phyloP scores from a whole-genome alignment of 2,797 vertebrate genomes.

The Zalophus californianus region DNA sequence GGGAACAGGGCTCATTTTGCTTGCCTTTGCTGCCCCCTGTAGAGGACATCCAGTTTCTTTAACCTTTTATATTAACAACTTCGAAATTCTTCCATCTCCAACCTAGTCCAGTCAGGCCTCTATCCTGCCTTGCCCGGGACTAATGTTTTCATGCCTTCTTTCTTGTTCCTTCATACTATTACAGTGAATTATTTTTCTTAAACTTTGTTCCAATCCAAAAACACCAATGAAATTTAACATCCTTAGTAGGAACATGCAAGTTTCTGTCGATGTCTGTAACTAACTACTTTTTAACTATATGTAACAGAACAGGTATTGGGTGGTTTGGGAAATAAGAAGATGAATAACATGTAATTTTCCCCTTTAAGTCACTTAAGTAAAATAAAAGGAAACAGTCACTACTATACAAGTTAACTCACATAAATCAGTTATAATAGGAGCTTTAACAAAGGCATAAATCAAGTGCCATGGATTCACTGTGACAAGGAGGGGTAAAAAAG shows the following conservation, averaged over 20 bases:
- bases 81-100: not conserved
- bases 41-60: not conserved
- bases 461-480: not conserved
- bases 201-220: not conserved
- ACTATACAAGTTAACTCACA: not conserved
- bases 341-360: not conserved
- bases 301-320: not conserved
- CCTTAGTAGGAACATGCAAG: not conserved
- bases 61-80: not conserved
- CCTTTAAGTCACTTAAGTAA: not conserved
- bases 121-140: not conserved
- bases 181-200: not conserved
- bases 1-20: not conserved
- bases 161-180: not conserved
- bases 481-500: not conserved
- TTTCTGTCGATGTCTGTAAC: not conserved
- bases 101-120: not conserved
- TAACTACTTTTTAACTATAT: not conserved
- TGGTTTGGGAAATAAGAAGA: conserved; percentile 4
- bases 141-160: not conserved
- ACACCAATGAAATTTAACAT: not conserved
- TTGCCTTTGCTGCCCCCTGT: conserved; percentile 24
- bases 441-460: not conserved
- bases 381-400: not conserved
- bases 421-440: not conserved